Base-by-base conservation (phyloP, 2,888 invertebrate genomes). In the Coenonympha arcania region DNA sequence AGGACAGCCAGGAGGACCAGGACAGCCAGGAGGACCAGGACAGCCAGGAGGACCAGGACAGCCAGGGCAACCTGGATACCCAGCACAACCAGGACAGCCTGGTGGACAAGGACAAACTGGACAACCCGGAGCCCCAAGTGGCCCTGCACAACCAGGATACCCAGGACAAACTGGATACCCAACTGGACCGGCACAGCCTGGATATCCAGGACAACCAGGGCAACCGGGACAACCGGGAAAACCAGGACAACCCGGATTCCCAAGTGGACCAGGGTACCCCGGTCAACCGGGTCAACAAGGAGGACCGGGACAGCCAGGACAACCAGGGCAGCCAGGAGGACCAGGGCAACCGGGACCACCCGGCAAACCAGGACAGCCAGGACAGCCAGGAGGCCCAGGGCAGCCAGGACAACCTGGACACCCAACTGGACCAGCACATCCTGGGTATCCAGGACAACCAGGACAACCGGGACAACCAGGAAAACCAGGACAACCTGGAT, bases 171-270 rank as follows among this genome's bases (percentile, higher is more conserved):
- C 67, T 3, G 65, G 62, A 3, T 31, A 55, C 11, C 68, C 73
- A 2, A 69, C 63, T 1, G 34, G 54, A 2, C 88, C 62, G 82
- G 69, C 62, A 82, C 68, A 22, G 82, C 89, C 65, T 79, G 72
- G 52, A 83, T 71, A 42, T 0, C 66, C 63, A 1, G 61, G 66
- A 19, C 48, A 56, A 0, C 62, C 62, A 3, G 60, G 60, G 9
- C 36, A 52, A 1, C 64, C 68, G 8, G 67, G 60, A 4, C 18
- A 48, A 54, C 41, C 57, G n/a, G 59, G 62, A 82, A 64, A 41
- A 79, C 64, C 66, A 4, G 58, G 55, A 9, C 15, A 43, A 5
- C 53, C 56, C n/a, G 59, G 77, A 3, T 65, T 70, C 47, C 73
- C 73, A 19, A 70, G 64, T 6, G 65, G 70, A 6, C 65, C 63